A percentile compares a stretch with the other conserved stretches of the same genome.
phyloP scores from a whole-genome alignment of 2,113 vertebrate species.

The Platysteira castanea region DNA sequence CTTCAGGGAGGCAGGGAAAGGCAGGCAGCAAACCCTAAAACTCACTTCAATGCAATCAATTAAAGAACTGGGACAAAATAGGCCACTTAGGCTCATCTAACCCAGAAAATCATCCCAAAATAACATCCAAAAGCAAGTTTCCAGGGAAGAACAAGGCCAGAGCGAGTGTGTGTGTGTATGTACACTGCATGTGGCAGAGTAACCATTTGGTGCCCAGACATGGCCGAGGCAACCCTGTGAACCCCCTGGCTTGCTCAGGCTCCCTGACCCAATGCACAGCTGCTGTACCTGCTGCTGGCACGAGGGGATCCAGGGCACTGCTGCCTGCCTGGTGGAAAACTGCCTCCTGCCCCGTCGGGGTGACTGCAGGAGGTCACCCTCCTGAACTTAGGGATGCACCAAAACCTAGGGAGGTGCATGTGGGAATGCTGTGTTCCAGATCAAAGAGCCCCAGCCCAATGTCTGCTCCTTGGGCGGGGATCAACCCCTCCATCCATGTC shows the following conservation, averaged over 20 bases:
- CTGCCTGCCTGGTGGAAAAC: neutral
- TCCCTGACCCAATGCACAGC: fast-evolving
- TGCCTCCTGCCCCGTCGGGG: neutral
- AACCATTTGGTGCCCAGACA: neutral
- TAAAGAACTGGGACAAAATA: neutral
- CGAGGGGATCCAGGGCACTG: neutral
- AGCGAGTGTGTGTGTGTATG: fast-evolving
- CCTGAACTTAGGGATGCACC: neutral
- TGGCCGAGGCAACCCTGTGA: neutral
- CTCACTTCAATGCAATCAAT: neutral
- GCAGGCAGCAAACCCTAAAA: neutral
- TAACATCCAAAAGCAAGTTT: neutral
- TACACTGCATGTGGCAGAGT: neutral
- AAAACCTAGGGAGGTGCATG: neutral
- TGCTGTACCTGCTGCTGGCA: fast-evolving
- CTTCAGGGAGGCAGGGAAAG: neutral
- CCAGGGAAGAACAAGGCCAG: neutral
- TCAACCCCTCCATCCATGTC: neutral
- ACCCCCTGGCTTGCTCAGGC: neutral
- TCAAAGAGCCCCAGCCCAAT: neutral
- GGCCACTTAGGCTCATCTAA: neutral
- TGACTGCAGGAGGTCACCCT: neutral
- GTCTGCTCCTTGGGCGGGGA: neutral
- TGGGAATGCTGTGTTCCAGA: neutral
- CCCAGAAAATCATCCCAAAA: neutral